Base-by-base conservation (phyloP, 2,797 vertebrate genomes). In the Yasuhikotakia modesta region DNA sequence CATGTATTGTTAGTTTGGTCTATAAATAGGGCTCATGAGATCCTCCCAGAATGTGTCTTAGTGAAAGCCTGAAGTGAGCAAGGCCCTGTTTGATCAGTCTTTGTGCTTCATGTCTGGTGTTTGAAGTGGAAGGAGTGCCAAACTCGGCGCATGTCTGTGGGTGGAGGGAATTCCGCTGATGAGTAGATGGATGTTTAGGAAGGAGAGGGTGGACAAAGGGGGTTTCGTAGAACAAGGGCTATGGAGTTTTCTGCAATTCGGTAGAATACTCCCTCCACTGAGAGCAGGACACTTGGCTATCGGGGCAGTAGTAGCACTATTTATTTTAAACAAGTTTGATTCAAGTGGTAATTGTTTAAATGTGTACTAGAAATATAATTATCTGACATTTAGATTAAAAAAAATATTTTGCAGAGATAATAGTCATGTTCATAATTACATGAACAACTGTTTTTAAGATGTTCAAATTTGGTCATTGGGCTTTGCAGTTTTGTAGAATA, bases 101-200 rank as follows among this genome's bases (percentile, higher is more conserved):
- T 92, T 91, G 89, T 91, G 85, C 76, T 83, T 57, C 0, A 35
- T 87, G 32, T 83, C 77, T 84, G 79, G 50, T 92, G 87, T 93
- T 93, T 92, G 88, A 87, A 87, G 86, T 87, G 82, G 85, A 89
- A 90, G 89, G 90, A 91, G 91, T 91, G 90, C 69, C 80, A 73
- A 30, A 48, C 63, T 48, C 50, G 73, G 43, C 39, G 73, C 52
- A 32, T 66, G 79, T 83, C 60, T 75, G 68, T 75, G 65, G 76
- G 66, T 22, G 73, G 43, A 82, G 74, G 68, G 46, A 70, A 82
- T 88, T 83, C 82, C 71, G 74, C 75, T 84, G 76, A 67, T 87
- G 82, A 85, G 79, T 82, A 82, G 73, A 77, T 77, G 70, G 50
- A 2, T 79, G 79, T 53, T 39, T 75, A 21, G 14, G 11, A 21